Evolutionary conservation across 2,888 invertebrate species (phyloP), one percentile per base, ranked within the genome.

Genomic region (Andrena dorsata): DNA sequence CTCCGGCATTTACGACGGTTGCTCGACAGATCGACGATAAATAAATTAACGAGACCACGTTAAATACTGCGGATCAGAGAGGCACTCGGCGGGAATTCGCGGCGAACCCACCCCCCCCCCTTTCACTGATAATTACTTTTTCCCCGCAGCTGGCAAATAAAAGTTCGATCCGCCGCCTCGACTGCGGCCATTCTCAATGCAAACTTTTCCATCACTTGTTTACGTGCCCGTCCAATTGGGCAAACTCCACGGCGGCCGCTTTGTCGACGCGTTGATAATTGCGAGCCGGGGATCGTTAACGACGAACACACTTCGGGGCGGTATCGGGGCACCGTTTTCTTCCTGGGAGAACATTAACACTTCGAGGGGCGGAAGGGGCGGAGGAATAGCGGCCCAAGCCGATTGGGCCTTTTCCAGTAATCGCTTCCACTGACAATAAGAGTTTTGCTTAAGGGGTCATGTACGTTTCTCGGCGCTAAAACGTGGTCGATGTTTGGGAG

Each of bases 1-100:
- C 73, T 82, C 68, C 76, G 83, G 83, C 84, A 84, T 88, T 88
- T 86, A 87, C 86, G 56, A 80, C 80, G 79, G 78, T 79, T 74
- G 85, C 80, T 80, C 81, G 58, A 3, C 53, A 41, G 60, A 60
- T 35, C 30, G 56, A 7, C 20, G 75, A 76, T 87, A 86, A 88
- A 86, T 80, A 88, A 86, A 86, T 86, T 85, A 86, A 85, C 75
- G 60, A 63, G 58, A 47, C 47, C 51, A 53, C 58, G 68, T 69
- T 80, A 63, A 72, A 69, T 70, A 65, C 28, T 76, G 10, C 56
- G 58, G 70, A 76, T 70, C 35, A 60, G 16, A 8, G 26, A 41
- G 28, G 51, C 58, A 13, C 71, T 70, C 71, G 60, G 84, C 13
- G 41, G 69, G 68, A 49, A 74, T 74, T 76, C 32, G 47, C 63